Conservation (phyloP, 2,888 invertebrate genomes). For the Volucella zonaria region DNA sequence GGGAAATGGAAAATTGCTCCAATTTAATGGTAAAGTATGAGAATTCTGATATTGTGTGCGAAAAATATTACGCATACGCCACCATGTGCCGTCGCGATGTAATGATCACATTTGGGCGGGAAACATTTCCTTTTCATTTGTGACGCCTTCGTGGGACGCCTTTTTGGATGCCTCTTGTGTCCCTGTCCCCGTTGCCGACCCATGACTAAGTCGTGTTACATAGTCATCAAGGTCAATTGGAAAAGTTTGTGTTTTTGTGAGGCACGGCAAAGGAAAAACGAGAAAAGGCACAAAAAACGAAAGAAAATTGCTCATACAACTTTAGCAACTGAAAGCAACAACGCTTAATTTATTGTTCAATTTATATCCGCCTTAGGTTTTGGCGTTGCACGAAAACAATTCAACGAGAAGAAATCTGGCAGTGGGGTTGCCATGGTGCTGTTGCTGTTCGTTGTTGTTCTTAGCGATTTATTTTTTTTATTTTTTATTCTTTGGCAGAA, state of each 20-base stretch:
- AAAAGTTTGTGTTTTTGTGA: slow-evolving; percentile 63
- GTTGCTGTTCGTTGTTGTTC: slow-evolving; percentile 25
- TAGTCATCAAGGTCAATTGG: slow-evolving; percentile 70
- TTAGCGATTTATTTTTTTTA: slow-evolving; percentile 55
- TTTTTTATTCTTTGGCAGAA: slow-evolving; percentile 53
- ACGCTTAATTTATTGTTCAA: slow-evolving; percentile 69
- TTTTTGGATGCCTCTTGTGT: slow-evolving; percentile 1
- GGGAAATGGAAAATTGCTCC: slow-evolving; percentile 19
- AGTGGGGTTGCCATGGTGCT: slow-evolving; percentile 37
- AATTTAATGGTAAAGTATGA: slow-evolving; percentile 24
- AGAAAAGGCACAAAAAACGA: not conserved
- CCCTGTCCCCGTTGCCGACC: not conserved
- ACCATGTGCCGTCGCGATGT: slow-evolving; percentile 35
- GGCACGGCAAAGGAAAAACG: not conserved
- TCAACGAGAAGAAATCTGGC: slow-evolving; percentile 64
- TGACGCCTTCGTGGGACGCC: slow-evolving; percentile 7
- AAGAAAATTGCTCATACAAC: not conserved
- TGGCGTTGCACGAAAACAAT: slow-evolving; percentile 56
- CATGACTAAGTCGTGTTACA: not conserved
- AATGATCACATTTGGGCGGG: slow-evolving; percentile 41
- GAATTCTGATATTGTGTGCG: slow-evolving; percentile 38
- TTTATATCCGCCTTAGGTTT: slow-evolving; percentile 69
- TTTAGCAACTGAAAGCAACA: slow-evolving; percentile 44
- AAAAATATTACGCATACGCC: slow-evolving; percentile 64
- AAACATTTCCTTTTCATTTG: slow-evolving; percentile 43